Conservation (phyloP, 1,140 invertebrate species). For the Aphelenchoides fujianensis region DNA sequence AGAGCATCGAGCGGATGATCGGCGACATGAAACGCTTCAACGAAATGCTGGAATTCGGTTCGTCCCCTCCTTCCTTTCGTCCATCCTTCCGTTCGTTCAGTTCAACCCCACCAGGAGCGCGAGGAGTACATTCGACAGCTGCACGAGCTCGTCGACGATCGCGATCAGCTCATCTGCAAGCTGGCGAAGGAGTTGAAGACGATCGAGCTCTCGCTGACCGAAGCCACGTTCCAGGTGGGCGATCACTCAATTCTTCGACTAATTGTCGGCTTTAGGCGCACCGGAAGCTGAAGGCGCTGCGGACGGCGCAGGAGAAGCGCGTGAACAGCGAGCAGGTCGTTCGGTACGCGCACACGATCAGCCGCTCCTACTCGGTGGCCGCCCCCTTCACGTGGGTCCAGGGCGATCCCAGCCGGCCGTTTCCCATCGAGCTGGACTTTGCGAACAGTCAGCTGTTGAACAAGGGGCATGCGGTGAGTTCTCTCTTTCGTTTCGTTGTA, state of each 20-base stretch:
- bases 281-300: constrained; percentile 42
- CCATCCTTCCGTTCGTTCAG: not conserved
- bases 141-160: constrained; percentile 30
- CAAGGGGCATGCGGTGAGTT: not conserved
- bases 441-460: constrained; percentile 28
- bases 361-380: constrained; percentile 37
- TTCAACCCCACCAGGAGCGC: constrained; percentile 32
- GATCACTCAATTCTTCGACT: not conserved
- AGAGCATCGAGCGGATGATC: not conserved
- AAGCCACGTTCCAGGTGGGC: constrained; percentile 45
- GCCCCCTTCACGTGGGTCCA: constrained; percentile 42
- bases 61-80: not conserved
- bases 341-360: constrained; percentile 40
- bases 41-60: not conserved
- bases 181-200: constrained; percentile 31
- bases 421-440: constrained; percentile 44
- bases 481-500: not conserved
- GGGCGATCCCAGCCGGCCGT: constrained; percentile 38
- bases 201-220: constrained; percentile 28
- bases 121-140: constrained; percentile 32
- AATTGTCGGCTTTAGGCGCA: constrained; percentile 33
- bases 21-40: not conserved
- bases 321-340: constrained; percentile 43
- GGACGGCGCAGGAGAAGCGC: constrained; percentile 42
- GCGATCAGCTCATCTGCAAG: constrained; percentile 38